Conservation (phyloP, 2,888 invertebrate genomes). For the Camponotus fellah region DNA sequence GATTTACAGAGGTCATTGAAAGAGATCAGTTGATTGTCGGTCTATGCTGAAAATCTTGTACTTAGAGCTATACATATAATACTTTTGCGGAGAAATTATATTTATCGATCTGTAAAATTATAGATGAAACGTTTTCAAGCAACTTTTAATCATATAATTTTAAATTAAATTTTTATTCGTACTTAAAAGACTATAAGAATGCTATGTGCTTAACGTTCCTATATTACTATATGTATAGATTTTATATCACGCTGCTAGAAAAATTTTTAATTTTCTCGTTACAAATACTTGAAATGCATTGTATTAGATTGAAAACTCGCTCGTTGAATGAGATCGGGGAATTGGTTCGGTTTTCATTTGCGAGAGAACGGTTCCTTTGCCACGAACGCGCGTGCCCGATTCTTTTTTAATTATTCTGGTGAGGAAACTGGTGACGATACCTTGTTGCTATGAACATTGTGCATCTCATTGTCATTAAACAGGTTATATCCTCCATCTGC, state of each 20-base stretch:
- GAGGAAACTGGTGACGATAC: conserved; percentile 64
- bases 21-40: not conserved
- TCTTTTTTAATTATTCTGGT: conserved; percentile 69
- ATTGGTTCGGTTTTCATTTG: not conserved
- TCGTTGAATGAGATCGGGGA: not conserved
- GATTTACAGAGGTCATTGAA: not conserved
- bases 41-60: not conserved
- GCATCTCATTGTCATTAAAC: conserved; percentile 78
- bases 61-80: not conserved
- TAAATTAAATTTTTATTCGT: not conserved
- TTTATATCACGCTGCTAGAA: not conserved
- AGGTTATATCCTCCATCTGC: conserved; percentile 59
- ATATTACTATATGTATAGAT: not conserved
- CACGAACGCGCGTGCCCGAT: conserved; percentile 55
- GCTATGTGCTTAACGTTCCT: not conserved
- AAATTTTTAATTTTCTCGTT: not conserved
- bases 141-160: not conserved
- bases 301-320: not conserved
- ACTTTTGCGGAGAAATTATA: not conserved
- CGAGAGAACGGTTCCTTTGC: not conserved
- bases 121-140: not conserved
- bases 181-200: not conserved
- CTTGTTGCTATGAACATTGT: conserved; percentile 62
- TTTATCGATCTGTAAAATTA: not conserved
- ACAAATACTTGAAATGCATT: not conserved